A percentile compares a stretch with the other conserved stretches of the same genome.
phyloP scores from a whole-genome alignment of 2,113 vertebrate species.

The Pygoscelis antarcticus region DNA sequence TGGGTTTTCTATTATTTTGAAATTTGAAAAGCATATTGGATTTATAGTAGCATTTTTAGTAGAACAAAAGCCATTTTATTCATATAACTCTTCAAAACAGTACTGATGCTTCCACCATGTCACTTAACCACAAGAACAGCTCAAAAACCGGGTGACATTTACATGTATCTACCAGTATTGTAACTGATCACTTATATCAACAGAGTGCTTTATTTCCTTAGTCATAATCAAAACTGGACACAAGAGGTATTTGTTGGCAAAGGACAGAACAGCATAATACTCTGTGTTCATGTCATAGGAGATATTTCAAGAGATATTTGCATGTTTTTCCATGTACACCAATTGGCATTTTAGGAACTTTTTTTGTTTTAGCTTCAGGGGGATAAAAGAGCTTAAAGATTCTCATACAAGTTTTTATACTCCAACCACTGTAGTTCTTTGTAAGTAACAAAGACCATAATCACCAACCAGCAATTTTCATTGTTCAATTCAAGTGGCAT shows the following conservation, averaged over 20 bases:
- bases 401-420: neutral
- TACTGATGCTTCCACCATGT: neutral
- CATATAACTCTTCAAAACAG: neutral
- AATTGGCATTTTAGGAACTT: neutral
- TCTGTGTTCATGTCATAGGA: neutral
- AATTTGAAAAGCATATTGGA: neutral
- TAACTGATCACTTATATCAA: neutral
- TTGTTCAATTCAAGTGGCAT: neutral
- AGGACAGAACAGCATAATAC: neutral
- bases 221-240: neutral
- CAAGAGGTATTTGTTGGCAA: neutral
- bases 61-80: slow-evolving; percentile 20
- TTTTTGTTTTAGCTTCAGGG: neutral
- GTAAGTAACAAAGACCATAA: neutral
- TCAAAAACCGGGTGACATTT: neutral
- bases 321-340: neutral
- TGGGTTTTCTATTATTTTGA: neutral
- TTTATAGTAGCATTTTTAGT: neutral
- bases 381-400: neutral
- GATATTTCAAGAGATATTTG: neutral
- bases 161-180: neutral
- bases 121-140: neutral
- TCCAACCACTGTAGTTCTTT: neutral
- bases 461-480: neutral
- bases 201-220: neutral